These are phyloP conservation scores for Engraulis encrasicolus DNA, from an alignment of 2,113 vertebrate species.

Conservation along the genomic window DNA sequence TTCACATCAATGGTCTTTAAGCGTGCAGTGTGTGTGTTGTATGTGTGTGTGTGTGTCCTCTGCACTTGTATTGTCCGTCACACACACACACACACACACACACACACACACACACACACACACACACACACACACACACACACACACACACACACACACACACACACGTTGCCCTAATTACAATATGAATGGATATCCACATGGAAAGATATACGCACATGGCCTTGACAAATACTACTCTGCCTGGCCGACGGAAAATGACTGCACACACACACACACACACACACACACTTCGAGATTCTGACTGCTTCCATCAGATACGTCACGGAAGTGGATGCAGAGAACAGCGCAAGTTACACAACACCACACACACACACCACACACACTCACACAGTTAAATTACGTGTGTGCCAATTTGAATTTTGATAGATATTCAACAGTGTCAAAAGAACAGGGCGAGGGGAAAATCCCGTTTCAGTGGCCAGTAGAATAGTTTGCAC, in stretches of 20 bases:
- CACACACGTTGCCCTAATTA: neutral
- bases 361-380: no score
- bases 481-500: neutral
- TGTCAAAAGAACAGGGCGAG: neutral
- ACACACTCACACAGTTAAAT: no score
- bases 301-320: neutral
- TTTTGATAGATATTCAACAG: neutral
- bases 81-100: no score
- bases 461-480: neutral
- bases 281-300: neutral
- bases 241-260: no score
- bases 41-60: no score
- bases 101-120: no score
- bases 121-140: no score
- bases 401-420: neutral
- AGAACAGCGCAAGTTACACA: neutral
- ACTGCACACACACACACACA: neutral
- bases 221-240: neutral
- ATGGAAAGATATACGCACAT: neutral
- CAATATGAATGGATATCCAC: neutral
- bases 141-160: neutral
- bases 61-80: no score
- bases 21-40: no score
- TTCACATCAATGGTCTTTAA: no score
- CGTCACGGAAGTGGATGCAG: neutral